Conservation (phyloP, 2,797 vertebrate species). For the Chrysocyon brachyurus region DNA sequence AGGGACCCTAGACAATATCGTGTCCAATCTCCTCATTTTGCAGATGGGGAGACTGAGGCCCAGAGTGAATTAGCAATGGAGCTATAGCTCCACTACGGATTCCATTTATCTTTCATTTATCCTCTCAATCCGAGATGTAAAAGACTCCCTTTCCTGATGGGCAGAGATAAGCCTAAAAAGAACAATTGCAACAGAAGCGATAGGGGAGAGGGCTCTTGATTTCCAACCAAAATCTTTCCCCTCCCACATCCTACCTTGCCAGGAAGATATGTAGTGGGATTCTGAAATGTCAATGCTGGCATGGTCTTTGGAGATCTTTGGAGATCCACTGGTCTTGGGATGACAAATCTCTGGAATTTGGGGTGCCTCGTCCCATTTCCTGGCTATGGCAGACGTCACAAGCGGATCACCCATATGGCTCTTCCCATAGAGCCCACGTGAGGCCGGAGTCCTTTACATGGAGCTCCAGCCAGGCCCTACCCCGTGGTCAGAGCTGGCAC, state of each 20-base stretch:
- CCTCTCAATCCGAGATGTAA: not conserved
- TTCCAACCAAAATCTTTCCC: not conserved
- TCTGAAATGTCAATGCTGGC: not conserved
- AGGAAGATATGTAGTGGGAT: not conserved
- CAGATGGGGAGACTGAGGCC: not conserved
- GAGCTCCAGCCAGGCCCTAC: not conserved
- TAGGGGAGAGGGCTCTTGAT: not conserved
- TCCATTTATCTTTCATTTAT: not conserved
- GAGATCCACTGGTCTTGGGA: not conserved
- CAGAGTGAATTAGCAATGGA: not conserved
- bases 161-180: not conserved
- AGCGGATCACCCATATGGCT: not conserved
- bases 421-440: rapidly evolving
- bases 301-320: not conserved
- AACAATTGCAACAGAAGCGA: not conserved
- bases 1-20: not conserved
- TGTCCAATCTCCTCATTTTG: not conserved
- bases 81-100: not conserved
- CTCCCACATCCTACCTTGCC: not conserved
- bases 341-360: not conserved
- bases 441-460: not conserved
- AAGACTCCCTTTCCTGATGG: not conserved
- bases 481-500: rapidly evolving
- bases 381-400: not conserved
- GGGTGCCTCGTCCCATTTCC: not conserved